phyloP scores from a whole-genome alignment of 2,797 vertebrate species.

The Mus minutoides region DNA sequence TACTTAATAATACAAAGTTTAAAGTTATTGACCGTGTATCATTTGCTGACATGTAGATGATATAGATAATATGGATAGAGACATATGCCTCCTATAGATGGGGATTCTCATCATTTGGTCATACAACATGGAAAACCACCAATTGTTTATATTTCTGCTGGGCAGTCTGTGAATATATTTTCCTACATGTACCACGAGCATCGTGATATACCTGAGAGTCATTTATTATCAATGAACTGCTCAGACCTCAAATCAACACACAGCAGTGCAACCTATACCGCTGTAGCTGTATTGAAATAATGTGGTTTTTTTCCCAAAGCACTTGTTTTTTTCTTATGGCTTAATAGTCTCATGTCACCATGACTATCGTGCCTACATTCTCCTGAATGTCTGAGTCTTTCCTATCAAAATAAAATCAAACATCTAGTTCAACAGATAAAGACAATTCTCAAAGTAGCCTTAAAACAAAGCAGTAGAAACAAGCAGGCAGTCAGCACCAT shows the following conservation, averaged over 20 bases:
- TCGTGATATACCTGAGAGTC: background rate
- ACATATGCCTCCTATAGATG: background rate
- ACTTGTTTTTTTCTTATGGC: background rate
- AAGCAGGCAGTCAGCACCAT: background rate
- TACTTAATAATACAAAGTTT: background rate
- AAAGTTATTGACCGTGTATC: background rate
- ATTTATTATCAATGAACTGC: background rate
- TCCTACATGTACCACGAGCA: background rate
- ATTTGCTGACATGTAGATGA: background rate
- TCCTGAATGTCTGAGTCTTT: slow-evolving; percentile 13
- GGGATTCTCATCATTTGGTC: background rate
- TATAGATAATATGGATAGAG: background rate
- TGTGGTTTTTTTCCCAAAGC: background rate
- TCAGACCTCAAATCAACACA: slow-evolving; percentile 40
- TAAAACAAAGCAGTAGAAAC: slow-evolving; percentile 49
- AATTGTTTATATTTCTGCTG: background rate
- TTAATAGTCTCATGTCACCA: background rate
- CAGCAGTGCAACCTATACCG: background rate
- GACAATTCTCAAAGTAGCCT: background rate
- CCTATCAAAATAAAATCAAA: slow-evolving; percentile 54
- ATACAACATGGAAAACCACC: slow-evolving; percentile 20
- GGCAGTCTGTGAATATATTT: background rate
- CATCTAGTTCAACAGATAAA: slow-evolving; percentile 40
- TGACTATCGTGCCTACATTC: slow-evolving; percentile 13
- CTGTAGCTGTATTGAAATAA: slow-evolving; percentile 8